phyloP scores from a whole-genome alignment of 2,888 invertebrate genomes.

The Trisateles emortualis region DNA sequence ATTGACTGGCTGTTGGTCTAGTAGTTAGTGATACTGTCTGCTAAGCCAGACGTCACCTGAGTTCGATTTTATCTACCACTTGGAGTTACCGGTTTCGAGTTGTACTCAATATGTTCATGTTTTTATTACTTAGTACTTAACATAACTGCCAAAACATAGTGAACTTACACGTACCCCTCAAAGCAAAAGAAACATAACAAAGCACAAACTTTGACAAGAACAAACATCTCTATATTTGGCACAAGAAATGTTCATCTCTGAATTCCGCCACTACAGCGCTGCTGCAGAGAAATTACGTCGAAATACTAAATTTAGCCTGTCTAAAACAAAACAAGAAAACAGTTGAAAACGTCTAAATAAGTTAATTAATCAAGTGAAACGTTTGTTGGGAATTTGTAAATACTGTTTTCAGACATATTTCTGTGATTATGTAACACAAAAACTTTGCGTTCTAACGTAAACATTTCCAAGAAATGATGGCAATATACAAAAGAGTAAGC shows the following conservation, averaged over 20 bases:
- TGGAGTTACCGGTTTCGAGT: too few species aligned
- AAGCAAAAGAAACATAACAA: not conserved
- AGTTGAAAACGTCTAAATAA: conserved; percentile 26
- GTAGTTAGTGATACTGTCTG: too few species aligned
- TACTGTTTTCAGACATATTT: conserved; percentile 13
- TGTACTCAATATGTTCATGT: too few species aligned
- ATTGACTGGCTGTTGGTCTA: too few species aligned
- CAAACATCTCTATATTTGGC: conserved; percentile 18
- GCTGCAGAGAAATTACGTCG: conserved; percentile 18
- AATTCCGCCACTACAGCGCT: conserved; percentile 11
- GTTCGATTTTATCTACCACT: too few species aligned
- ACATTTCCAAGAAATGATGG: too few species aligned
- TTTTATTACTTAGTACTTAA: too few species aligned
- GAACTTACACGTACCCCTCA: too few species aligned
- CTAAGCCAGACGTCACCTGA: too few species aligned
- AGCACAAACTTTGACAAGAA: not conserved
- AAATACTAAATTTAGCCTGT: conserved; percentile 34
- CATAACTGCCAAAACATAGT: too few species aligned
- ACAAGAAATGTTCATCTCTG: conserved; percentile 17
- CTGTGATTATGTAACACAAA: conserved; percentile 10
- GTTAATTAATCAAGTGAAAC: conserved; percentile 41
- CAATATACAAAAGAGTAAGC: too few species aligned
- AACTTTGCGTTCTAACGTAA: not conserved
- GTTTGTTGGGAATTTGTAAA: conserved; percentile 8
- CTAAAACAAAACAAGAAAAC: conserved; percentile 36